phyloP scores from a whole-genome alignment of 2,113 vertebrate genomes.

The Podarcis cretensis region DNA sequence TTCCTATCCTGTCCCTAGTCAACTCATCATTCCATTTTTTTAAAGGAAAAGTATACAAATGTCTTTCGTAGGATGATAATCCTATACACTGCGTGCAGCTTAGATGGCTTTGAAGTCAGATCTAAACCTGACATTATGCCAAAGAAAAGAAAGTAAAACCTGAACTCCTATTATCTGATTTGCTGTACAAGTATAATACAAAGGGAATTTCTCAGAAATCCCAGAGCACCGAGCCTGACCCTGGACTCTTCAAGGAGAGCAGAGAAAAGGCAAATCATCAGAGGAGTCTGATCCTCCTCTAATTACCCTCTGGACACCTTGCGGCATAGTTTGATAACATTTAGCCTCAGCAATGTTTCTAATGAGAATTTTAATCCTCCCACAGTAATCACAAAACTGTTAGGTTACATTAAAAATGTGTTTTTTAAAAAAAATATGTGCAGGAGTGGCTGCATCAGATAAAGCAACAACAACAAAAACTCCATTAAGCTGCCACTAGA shows the following conservation, averaged over 20 bases:
- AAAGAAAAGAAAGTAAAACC: not conserved
- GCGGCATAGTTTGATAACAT: not conserved
- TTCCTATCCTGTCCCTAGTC: not conserved
- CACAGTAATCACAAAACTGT: not conserved
- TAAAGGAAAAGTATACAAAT: not conserved
- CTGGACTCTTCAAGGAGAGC: not conserved
- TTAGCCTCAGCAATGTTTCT: not conserved
- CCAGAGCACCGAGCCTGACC: not conserved
- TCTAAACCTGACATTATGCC: not conserved
- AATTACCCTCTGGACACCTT: not conserved
- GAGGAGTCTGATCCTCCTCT: not conserved
- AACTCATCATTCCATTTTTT: not conserved
- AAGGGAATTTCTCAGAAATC: no score
- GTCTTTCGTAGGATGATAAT: not conserved
- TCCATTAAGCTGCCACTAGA: not conserved
- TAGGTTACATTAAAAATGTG: not conserved
- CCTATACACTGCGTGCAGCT: not conserved
- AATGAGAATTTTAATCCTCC: not conserved
- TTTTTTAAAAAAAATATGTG: not conserved
- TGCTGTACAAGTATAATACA: not conserved
- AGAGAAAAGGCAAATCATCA: not conserved
- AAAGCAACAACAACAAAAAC: not conserved
- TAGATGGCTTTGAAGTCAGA: not conserved
- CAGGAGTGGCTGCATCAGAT: not conserved
- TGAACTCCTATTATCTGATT: not conserved